A percentile compares a stretch with the other conserved stretches of the same genome.
Conservation (phyloP, 1,140 invertebrate species). For the Heliothis virescens region DNA sequence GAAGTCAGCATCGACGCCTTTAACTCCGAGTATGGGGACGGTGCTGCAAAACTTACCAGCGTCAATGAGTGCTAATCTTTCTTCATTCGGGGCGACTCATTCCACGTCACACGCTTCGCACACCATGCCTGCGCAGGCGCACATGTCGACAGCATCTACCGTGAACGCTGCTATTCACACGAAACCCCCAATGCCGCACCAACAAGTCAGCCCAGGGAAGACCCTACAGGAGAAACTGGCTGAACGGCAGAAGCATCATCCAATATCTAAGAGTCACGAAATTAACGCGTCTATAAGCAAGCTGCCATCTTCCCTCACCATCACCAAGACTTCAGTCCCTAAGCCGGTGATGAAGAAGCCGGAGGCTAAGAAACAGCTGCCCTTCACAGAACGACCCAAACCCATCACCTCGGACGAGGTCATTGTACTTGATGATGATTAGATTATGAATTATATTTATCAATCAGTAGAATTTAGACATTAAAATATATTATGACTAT, state of each 20-base stretch:
- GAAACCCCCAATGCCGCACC: slow-evolving; percentile 77
- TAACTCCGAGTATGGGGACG: slow-evolving; percentile 75
- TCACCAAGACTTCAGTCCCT: slow-evolving; percentile 75
- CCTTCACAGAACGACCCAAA: slow-evolving; percentile 72
- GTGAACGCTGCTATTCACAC: slow-evolving; percentile 67
- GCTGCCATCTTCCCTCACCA: slow-evolving; percentile 81
- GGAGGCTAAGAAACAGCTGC: slow-evolving; percentile 73
- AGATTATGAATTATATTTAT: slow-evolving; percentile 43
- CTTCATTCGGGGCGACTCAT: slow-evolving; percentile 62
- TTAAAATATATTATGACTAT: slow-evolving; percentile 11
- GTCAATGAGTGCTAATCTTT: slow-evolving; percentile 70
- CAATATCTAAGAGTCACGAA: slow-evolving; percentile 66
- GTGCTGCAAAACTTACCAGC: slow-evolving; percentile 73
- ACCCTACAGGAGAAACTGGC: slow-evolving; percentile 88
- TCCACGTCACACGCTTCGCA: slow-evolving; percentile 56
- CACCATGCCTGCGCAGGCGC: slow-evolving; percentile 69
- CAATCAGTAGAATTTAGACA: slow-evolving; percentile 14
- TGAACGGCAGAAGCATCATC: slow-evolving; percentile 86
- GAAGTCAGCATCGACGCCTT: slow-evolving; percentile 63
- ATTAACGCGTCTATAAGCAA: slow-evolving; percentile 80
- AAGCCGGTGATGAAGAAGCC: slow-evolving; percentile 68
- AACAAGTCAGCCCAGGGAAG: slow-evolving; percentile 86
- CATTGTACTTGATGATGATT: slow-evolving; percentile 84
- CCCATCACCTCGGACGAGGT: slow-evolving; percentile 79
- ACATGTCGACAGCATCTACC: slow-evolving; percentile 71